A percentile compares a stretch with the other conserved stretches of the same genome.
Evolutionary conservation across 2,113 vertebrate species (phyloP).

Genomic region (Probosciger aterrimus): DNA sequence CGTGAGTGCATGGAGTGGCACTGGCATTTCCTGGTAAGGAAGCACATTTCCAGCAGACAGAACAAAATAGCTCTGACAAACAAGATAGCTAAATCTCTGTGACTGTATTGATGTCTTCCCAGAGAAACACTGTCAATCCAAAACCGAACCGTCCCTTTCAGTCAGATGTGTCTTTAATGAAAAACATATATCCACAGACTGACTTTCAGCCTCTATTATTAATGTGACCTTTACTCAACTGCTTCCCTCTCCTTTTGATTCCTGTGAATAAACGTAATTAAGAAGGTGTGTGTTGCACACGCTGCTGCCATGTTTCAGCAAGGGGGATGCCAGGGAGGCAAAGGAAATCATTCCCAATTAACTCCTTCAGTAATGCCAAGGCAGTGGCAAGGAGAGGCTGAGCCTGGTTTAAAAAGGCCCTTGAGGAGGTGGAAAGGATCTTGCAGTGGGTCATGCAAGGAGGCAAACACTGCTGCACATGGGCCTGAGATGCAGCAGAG

Average conservation of each 20-base stretch:
- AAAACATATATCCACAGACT: conserved; percentile 55
- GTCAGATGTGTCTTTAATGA: conserved; percentile 57
- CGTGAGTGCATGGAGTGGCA: background rate
- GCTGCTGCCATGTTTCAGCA: background rate
- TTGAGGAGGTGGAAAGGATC: background rate
- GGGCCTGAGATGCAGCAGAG: background rate
- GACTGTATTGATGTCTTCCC: background rate
- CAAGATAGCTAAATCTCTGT: background rate
- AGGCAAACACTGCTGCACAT: fast-evolving
- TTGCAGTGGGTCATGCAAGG: background rate
- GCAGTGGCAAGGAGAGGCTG: background rate
- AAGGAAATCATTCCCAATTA: conserved; percentile 71
- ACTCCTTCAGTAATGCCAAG: conserved; percentile 66
- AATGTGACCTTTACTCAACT: conserved; percentile 64
- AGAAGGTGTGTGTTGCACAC: background rate
- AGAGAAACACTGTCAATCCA: conserved; percentile 36
- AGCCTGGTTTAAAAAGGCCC: background rate
- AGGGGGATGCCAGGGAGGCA: background rate
- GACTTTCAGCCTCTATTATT: conserved; percentile 56
- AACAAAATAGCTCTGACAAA: conserved; percentile 42
- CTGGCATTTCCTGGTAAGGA: background rate
- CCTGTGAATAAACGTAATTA: conserved; percentile 61
- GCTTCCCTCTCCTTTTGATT: conserved; percentile 49
- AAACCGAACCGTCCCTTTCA: conserved; percentile 37
- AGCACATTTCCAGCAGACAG: conserved; percentile 32